Conservation (phyloP, 2,113 vertebrate genomes). For the Odontophorus gujanensis region DNA sequence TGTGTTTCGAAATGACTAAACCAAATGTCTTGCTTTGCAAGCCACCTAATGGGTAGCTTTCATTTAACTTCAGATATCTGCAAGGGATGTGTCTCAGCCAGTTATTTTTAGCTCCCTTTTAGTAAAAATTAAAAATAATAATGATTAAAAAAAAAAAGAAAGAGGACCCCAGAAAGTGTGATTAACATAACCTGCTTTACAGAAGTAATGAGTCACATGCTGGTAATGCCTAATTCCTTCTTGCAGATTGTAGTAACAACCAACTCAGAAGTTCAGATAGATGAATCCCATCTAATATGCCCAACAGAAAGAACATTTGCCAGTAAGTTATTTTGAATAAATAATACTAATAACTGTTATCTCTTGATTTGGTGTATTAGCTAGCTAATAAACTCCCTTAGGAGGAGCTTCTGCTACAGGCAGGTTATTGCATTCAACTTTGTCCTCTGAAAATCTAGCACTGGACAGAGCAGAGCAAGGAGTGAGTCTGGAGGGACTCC, state of each 20-base stretch:
- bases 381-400: background rate
- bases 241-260: background rate
- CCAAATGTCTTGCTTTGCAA: background rate
- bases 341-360: background rate
- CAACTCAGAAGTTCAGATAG: background rate
- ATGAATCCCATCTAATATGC: background rate
- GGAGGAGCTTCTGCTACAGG: background rate
- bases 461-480: background rate
- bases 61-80: background rate
- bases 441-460: background rate
- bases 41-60: background rate
- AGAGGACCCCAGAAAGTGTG: background rate
- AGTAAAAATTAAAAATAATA: background rate
- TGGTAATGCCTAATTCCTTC: background rate
- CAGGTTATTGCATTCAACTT: background rate
- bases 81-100: background rate
- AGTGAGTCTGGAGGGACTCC: background rate
- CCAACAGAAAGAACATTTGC: background rate
- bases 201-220: background rate
- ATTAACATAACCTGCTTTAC: constrained; percentile 37
- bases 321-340: background rate
- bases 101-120: background rate
- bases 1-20: background rate
- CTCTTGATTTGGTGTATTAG: background rate
- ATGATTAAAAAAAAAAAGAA: background rate